A percentile compares a stretch with the other conserved stretches of the same genome.
These are phyloP conservation scores for Tigriopus californicus DNA, from an alignment of 2,888 invertebrate genomes.

Conservation along the genomic window DNA sequence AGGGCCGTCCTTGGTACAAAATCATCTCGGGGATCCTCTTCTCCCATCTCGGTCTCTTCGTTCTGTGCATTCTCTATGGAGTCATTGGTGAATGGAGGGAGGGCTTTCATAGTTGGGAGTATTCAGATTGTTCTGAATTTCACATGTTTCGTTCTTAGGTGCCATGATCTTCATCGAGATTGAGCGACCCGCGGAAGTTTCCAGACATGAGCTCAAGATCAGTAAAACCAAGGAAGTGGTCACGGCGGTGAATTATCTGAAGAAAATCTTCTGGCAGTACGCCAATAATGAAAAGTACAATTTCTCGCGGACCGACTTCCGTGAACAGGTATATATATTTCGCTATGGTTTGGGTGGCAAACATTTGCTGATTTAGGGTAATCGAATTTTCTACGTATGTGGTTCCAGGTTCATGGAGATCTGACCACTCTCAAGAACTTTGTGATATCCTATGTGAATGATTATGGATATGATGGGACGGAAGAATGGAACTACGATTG, in stretches of 20 bases:
- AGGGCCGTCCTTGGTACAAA: slow-evolving; percentile 5
- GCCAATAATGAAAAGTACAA: slow-evolving; percentile 8
- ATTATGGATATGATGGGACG: slow-evolving; percentile 20
- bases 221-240: slow-evolving; percentile 20
- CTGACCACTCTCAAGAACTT: slow-evolving; percentile 21
- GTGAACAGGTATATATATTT: background rate
- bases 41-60: slow-evolving; percentile 22
- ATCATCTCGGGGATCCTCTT: slow-evolving; percentile 19
- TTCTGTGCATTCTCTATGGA: slow-evolving; percentile 21
- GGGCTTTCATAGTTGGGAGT: too few species aligned
- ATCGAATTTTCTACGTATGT: too few species aligned
- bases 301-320: background rate
- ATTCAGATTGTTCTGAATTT: background rate
- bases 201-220: slow-evolving; percentile 17
- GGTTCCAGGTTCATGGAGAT: slow-evolving; percentile 15
- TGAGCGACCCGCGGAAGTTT: slow-evolving; percentile 20
- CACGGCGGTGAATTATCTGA: slow-evolving; percentile 21
- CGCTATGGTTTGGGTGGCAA: too few species aligned
- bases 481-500: slow-evolving; percentile 22
- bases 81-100: slow-evolving; percentile 17
- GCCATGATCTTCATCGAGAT: slow-evolving; percentile 21
- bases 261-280: slow-evolving; percentile 21
- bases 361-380: too few species aligned
- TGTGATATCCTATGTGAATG: slow-evolving; percentile 20
- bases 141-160: slow-evolving; percentile 16